Conservation (phyloP, 2,888 invertebrate genomes). For the Abrostola tripartita region DNA sequence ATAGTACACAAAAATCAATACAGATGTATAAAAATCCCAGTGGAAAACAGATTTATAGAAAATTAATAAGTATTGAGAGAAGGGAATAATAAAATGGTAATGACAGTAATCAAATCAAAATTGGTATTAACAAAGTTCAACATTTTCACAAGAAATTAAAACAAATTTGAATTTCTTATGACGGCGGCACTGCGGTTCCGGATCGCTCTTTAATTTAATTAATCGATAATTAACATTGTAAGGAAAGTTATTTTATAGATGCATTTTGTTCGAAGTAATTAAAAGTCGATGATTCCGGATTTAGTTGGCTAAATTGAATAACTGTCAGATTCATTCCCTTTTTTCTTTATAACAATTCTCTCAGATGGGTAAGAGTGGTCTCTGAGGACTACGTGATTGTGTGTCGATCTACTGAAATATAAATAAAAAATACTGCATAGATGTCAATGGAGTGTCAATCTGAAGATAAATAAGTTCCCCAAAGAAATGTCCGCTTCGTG, state of each 20-base stretch:
- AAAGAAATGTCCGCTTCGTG: too few relatives aligned
- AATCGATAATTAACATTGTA: constrained; percentile 21
- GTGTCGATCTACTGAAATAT: too few relatives aligned
- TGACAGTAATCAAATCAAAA: constrained; percentile 36
- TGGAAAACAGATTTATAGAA: background rate
- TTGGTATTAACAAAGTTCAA: constrained; percentile 31
- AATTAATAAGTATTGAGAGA: constrained; percentile 33
- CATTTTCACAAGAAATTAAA: constrained; percentile 37
- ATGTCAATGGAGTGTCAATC: too few relatives aligned
- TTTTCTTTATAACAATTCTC: too few relatives aligned
- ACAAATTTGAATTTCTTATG: constrained; percentile 31
- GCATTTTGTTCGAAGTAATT: background rate
- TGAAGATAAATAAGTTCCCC: too few relatives aligned
- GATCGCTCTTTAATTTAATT: constrained; percentile 31
- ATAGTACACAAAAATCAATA: background rate
- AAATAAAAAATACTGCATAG: too few relatives aligned
- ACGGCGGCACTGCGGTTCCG: constrained; percentile 6
- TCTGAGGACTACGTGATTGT: too few relatives aligned
- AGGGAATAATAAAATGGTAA: constrained; percentile 31
- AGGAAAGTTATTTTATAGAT: background rate
- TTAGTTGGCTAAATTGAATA: background rate
- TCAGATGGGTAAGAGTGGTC: too few relatives aligned
- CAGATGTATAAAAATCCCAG: background rate
- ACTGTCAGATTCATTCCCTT: too few relatives aligned
- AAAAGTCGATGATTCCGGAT: background rate